Evolutionary conservation across 2,113 vertebrate species (phyloP), one percentile per base, ranked within the genome.

Genomic region (Merops nubicus): DNA sequence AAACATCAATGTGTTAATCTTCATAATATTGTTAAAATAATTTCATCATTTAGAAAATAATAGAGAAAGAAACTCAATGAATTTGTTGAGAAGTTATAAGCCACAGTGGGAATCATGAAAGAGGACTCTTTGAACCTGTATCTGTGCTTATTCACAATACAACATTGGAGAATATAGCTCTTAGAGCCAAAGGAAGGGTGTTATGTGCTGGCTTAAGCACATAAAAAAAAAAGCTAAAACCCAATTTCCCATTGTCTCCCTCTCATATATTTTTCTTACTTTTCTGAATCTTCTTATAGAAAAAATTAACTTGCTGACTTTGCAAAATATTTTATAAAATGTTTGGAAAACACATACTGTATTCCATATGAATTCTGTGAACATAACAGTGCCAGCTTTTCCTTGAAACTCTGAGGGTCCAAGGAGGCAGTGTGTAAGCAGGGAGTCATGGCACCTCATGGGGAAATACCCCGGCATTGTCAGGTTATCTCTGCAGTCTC

Each of bases 271-370:
- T 64, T 89, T 78, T 70, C 72, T 88, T 73, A 45, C n/a, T 85
- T 87, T 89, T 89, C 47, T 85, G 85, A 96, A 69, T 85, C 72
- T 94, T 94, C 40, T 57, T 83, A 51, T 81, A 81, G 65, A 19
- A 84, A 88, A 85, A 78, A 28, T n/a, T 88, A 69, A 86, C 25
- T 45, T 59, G n/a, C 47, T 93, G 82, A 69, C 64, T 77, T 88
- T 36, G 60, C 67, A 60, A 81, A 80, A 59, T 36, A 73, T 0
- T 2, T 69, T 80, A 40, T 74, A 79, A 81, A 72, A 67, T 77
- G 47, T 88, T 83, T 51, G 21, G 53, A 91, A 89, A 93, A 74
- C 21, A 16, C 51, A 47, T 88, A 69, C 56, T 88, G 54, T 80
- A 83, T 91, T 95, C 59, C 83, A 0, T 36, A 17, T 28, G 4